phyloP scores from a whole-genome alignment of 2,888 invertebrate species.

The Torymus aiolomorphi region DNA sequence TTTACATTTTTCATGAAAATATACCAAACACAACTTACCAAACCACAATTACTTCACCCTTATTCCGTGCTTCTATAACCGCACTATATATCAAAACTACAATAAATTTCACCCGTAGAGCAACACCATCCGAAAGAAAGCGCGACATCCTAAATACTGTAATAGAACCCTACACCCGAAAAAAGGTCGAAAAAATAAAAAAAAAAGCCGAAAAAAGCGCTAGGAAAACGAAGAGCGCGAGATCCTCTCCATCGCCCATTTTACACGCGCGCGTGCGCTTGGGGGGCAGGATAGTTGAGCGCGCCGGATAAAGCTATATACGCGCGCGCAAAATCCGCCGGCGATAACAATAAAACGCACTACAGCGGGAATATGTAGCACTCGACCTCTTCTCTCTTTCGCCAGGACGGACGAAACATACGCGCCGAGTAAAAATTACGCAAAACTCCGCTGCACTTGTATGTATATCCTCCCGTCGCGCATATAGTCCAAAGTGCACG shows the following conservation, averaged over 20 bases:
- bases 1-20: too few relatives aligned
- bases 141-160: constrained; percentile 7
- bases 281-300: constrained; percentile 21
- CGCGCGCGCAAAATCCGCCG: constrained; percentile 35
- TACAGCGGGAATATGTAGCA: constrained; percentile 47
- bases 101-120: too few relatives aligned
- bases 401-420: constrained; percentile 11
- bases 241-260: too few relatives aligned
- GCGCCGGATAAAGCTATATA: constrained; percentile 34
- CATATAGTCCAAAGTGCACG: not conserved
- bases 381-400: constrained; percentile 50
- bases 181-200: not conserved
- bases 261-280: too few relatives aligned
- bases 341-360: constrained; percentile 56
- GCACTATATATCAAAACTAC: too few relatives aligned
- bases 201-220: too few relatives aligned
- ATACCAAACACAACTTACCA: too few relatives aligned
- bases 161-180: constrained; percentile 16
- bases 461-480: constrained; percentile 15
- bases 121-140: not conserved
- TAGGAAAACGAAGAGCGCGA: too few relatives aligned
- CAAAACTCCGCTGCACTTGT: constrained; percentile 42
- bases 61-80: too few relatives aligned
- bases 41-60: too few relatives aligned
- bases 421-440: constrained; percentile 45